Percentiles rank a stretch among this genome's conserved stretches.
Conservation (phyloP, 1,140 invertebrate species). For the Pseudachorutes palmiensis region DNA sequence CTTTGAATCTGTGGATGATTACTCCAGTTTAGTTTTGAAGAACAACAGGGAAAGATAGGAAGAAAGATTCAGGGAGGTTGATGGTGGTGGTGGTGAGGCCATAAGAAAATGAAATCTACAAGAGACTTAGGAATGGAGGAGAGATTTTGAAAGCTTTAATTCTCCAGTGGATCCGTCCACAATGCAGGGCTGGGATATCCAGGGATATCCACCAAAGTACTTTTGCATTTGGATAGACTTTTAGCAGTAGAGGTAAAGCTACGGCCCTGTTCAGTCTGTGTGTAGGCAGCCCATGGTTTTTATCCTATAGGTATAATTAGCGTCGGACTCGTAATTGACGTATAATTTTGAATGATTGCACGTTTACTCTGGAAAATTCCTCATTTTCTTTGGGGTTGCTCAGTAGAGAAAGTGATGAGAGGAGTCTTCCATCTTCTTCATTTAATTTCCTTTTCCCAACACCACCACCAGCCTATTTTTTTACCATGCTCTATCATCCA, state of each 20-base stretch:
- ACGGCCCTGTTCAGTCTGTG: too few relatives aligned
- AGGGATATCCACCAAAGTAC: too few relatives aligned
- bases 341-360: conserved; percentile 37
- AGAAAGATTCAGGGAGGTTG: not conserved
- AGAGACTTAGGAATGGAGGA: conserved; percentile 14
- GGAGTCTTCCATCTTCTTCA: conserved; percentile 18
- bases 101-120: not conserved
- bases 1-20: conserved; percentile 23
- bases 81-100: not conserved
- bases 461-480: not conserved
- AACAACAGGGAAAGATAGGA: not conserved
- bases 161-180: conserved; percentile 32
- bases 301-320: conserved; percentile 34
- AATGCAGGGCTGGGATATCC: too few relatives aligned
- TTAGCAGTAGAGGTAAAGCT: too few relatives aligned
- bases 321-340: conserved; percentile 34
- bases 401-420: not conserved
- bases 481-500: not conserved
- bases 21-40: not conserved
- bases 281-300: too few relatives aligned
- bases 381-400: not conserved
- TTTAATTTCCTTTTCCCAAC: conserved; percentile 13
- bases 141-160: conserved; percentile 32
- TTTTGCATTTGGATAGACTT: too few relatives aligned
- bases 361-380: conserved; percentile 24